phyloP scores from a whole-genome alignment of 2,797 vertebrate genomes.

The Allobates femoralis region DNA sequence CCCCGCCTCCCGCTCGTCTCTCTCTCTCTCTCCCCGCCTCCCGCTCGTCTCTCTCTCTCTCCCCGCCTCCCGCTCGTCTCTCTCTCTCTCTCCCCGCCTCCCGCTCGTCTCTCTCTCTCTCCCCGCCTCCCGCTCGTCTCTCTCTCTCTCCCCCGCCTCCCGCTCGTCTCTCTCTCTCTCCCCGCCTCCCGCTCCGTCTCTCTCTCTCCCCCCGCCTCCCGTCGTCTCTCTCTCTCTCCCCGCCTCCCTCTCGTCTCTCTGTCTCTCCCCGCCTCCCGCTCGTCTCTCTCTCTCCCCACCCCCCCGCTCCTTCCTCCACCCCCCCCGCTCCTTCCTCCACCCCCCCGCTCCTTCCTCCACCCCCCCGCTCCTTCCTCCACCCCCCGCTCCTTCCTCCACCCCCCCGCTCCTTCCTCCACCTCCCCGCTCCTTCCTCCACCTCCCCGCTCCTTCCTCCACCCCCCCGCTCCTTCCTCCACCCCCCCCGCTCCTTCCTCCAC shows the following conservation, averaged over 20 bases:
- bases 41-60: not conserved
- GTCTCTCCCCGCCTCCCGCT: too few relatives aligned
- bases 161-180: not conserved
- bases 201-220: conserved; percentile 23
- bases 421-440: not conserved
- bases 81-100: conserved; percentile 25
- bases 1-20: too few relatives aligned
- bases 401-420: not conserved
- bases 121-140: too few relatives aligned
- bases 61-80: not conserved
- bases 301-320: rapidly evolving
- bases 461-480: too few relatives aligned
- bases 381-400: not conserved
- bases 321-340: not conserved
- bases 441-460: conserved; percentile 54
- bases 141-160: too few relatives aligned
- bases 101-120: too few relatives aligned
- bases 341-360: too few relatives aligned
- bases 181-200: rapidly evolving
- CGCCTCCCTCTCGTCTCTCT: too few relatives aligned
- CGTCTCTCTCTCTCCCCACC: not conserved
- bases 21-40: too few relatives aligned
- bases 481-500: too few relatives aligned
- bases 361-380: too few relatives aligned
- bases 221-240: too few relatives aligned